These are phyloP conservation scores for Caenorhabditis briggsae DNA, from an alignment of 1,140 invertebrate species.

Conservation along the genomic window DNA sequence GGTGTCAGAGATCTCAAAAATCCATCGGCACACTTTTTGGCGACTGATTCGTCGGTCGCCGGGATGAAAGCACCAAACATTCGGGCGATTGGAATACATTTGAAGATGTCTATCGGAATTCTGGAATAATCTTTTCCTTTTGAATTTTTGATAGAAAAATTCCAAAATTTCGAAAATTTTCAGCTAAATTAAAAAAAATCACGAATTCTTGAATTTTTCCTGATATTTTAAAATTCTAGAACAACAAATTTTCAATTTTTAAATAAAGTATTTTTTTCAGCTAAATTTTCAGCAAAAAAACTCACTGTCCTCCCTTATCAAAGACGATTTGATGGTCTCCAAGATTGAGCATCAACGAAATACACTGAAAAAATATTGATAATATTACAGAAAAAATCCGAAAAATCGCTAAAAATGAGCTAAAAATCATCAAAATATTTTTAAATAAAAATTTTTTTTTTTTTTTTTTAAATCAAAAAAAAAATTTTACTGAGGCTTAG, in stretches of 20 bases:
- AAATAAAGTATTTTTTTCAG: neutral
- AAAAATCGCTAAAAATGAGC: neutral
- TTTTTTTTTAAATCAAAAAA: no score
- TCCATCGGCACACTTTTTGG: conserved; percentile 35
- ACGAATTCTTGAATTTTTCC: no score
- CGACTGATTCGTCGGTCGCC: neutral
- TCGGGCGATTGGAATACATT: conserved; percentile 5
- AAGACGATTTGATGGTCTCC: neutral
- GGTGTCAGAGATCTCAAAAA: conserved; percentile 13
- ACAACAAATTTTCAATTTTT: no score
- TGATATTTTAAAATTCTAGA: no score
- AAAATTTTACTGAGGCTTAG: no score
- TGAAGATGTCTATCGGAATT: conserved; percentile 8
- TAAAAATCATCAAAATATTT: no score
- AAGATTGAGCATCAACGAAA: neutral
- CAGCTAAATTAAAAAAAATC: no score
- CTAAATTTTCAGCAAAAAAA: neutral
- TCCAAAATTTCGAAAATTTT: no score
- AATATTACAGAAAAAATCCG: neutral
- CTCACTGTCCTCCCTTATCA: conserved; percentile 37
- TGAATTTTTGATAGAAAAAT: no score
- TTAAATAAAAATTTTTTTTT: no score
- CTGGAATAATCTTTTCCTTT: neutral
- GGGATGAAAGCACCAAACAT: neutral
- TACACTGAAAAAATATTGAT: neutral